Conservation (phyloP, 1,140 invertebrate genomes). For the Drusus annulatus region DNA sequence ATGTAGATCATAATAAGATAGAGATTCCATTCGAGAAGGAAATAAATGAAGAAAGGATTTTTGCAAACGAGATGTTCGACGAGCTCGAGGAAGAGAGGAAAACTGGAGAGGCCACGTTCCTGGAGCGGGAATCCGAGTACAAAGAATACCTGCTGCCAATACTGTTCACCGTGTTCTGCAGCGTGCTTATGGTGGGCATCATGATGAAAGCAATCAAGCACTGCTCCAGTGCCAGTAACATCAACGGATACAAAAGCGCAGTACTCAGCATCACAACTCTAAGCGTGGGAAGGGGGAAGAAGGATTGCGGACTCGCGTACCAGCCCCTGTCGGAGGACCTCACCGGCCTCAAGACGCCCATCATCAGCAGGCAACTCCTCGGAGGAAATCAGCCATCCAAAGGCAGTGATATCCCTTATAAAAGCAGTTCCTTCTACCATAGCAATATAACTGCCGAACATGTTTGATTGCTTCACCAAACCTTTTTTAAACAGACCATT, state of each 20-base stretch:
- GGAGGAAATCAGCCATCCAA: conserved; percentile 68
- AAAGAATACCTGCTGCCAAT: conserved; percentile 4
- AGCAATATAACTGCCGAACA: conserved; percentile 76
- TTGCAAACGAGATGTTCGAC: conserved; percentile 1
- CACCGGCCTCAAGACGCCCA: conserved; percentile 72
- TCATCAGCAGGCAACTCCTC: conserved; percentile 70
- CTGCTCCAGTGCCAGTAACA: neutral
- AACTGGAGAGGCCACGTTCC: neutral
- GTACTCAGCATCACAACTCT: conserved; percentile 9
- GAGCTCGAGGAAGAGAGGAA: neutral
- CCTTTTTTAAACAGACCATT: neutral
- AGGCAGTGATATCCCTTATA: conserved; percentile 73
- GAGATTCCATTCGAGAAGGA: conserved; percentile 13
- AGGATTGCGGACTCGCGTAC: conserved; percentile 72
- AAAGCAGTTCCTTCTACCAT: conserved; percentile 77
- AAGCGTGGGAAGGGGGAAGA: conserved; percentile 64
- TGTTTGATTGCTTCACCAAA: conserved; percentile 64
- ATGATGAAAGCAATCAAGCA: neutral
- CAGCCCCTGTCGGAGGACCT: conserved; percentile 75
- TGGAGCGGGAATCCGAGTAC: conserved; percentile 8
- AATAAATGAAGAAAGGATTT: neutral
- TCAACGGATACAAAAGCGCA: conserved; percentile 2
- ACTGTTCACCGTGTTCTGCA: neutral
- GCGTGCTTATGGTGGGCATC: neutral
- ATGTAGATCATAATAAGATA: conserved; percentile 22